Evolutionary conservation across 2,113 vertebrate genomes (phyloP).

Genomic region (Kobus ellipsiprymnus): DNA sequence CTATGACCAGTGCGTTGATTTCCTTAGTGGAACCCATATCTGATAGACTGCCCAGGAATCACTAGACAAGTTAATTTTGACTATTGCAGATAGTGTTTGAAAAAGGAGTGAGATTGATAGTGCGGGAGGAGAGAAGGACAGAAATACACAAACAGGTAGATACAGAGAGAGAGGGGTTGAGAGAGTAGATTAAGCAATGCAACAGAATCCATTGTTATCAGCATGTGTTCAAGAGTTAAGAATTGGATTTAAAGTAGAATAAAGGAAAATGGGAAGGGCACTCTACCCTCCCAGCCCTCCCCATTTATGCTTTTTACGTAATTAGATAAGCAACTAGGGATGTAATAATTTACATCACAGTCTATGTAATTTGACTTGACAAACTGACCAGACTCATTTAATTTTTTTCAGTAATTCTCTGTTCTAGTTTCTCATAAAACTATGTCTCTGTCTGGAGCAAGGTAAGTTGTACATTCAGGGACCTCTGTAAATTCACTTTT

Average conservation of each 20-base stretch:
- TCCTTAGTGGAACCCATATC: neutral
- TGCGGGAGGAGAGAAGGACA: neutral
- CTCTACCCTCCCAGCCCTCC: accelerated
- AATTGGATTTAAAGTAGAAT: neutral
- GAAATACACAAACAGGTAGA: neutral
- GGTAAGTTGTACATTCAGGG: neutral
- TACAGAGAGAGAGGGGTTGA: neutral
- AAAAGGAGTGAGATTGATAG: neutral
- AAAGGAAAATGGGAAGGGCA: neutral
- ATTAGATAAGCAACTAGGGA: neutral
- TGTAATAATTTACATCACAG: neutral
- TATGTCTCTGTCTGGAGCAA: neutral
- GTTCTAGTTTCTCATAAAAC: neutral
- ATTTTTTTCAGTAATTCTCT: neutral
- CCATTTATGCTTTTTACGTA: neutral
- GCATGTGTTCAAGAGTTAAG: neutral
- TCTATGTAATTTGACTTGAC: neutral
- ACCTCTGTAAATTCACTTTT: neutral
- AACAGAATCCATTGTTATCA: neutral
- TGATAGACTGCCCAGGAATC: neutral
- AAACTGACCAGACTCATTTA: neutral
- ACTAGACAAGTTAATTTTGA: neutral
- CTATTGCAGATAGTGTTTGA: neutral
- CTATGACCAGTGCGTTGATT: neutral
- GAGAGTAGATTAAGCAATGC: neutral